Evolutionary conservation across 2,113 vertebrate genomes (phyloP).

Genomic region (Periophthalmodon schlosseri): DNA sequence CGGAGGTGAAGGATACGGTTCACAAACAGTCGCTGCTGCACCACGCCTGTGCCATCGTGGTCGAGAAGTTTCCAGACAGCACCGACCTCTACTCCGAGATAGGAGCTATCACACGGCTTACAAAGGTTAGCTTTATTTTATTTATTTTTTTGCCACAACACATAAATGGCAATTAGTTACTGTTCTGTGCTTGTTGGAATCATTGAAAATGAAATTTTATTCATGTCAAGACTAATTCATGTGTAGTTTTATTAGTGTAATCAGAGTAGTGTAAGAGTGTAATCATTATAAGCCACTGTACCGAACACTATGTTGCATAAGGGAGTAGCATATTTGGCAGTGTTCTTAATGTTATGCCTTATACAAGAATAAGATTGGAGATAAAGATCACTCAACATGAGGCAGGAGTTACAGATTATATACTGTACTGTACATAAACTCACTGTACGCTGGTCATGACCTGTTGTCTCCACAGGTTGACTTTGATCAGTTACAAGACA

Average conservation of each 20-base stretch:
- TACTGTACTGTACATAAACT: background rate
- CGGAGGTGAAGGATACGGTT: conserved; percentile 97
- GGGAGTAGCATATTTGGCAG: background rate
- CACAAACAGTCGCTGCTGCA: conserved; percentile 97
- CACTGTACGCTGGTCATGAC: background rate
- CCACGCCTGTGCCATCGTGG: conserved; percentile 92
- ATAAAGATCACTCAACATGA: background rate
- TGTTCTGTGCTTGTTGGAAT: background rate
- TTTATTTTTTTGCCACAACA: background rate
- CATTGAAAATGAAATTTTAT: too few species aligned
- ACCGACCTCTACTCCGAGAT: conserved; percentile 98
- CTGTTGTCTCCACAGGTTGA: conserved; percentile 82
- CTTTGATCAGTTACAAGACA: conserved; percentile 97
- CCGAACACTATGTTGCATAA: background rate
- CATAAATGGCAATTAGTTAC: background rate
- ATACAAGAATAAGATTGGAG: background rate
- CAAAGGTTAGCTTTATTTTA: conserved; percentile 77
- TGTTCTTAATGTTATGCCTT: background rate
- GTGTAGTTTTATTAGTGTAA: too few species aligned
- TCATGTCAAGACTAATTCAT: too few species aligned
- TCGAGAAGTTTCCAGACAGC: conserved; percentile 96
- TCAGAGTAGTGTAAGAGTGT: too few species aligned
- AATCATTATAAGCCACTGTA: background rate
- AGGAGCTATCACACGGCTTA: conserved; percentile 92
- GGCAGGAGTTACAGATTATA: background rate